Conservation (phyloP, 1,140 invertebrate species). For the Vanessa tameamea region DNA sequence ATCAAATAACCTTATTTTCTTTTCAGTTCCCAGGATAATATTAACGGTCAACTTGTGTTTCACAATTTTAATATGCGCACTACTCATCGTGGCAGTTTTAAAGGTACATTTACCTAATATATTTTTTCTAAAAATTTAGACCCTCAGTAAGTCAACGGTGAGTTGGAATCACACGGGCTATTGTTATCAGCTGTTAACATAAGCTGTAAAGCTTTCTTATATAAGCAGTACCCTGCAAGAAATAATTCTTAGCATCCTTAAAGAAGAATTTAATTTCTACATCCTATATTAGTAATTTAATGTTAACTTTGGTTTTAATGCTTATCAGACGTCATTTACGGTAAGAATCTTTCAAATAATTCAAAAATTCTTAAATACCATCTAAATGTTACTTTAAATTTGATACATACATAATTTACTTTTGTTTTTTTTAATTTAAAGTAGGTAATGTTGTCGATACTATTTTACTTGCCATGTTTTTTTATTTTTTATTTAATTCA, state of each 20-base stretch:
- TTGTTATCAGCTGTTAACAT: too few relatives aligned
- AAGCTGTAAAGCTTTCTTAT: too few relatives aligned
- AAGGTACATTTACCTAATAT: slow-evolving; percentile 81
- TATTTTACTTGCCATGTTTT: too few relatives aligned
- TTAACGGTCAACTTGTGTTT: slow-evolving; percentile 90
- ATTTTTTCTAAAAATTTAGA: neutral
- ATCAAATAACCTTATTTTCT: slow-evolving; percentile 34
- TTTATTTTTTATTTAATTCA: too few relatives aligned
- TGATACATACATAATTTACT: too few relatives aligned
- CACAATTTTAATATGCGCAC: slow-evolving; percentile 88
- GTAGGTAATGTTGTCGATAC: too few relatives aligned
- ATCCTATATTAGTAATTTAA: neutral
- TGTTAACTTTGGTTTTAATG: slow-evolving; percentile 20
- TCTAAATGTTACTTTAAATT: neutral
- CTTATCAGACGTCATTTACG: slow-evolving; percentile 55
- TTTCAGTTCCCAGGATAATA: slow-evolving; percentile 87
- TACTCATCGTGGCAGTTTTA: slow-evolving; percentile 87
- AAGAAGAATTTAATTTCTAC: too few relatives aligned
- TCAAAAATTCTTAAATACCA: neutral
- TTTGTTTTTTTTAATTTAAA: too few relatives aligned
- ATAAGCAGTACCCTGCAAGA: too few relatives aligned
- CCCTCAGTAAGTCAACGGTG: too few relatives aligned
- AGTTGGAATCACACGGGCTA: too few relatives aligned
- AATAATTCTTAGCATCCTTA: too few relatives aligned
- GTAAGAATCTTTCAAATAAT: slow-evolving; percentile 42